These are phyloP conservation scores for Drosophila repleta DNA, from an alignment of 1,140 invertebrate species.

Conservation along the genomic window DNA sequence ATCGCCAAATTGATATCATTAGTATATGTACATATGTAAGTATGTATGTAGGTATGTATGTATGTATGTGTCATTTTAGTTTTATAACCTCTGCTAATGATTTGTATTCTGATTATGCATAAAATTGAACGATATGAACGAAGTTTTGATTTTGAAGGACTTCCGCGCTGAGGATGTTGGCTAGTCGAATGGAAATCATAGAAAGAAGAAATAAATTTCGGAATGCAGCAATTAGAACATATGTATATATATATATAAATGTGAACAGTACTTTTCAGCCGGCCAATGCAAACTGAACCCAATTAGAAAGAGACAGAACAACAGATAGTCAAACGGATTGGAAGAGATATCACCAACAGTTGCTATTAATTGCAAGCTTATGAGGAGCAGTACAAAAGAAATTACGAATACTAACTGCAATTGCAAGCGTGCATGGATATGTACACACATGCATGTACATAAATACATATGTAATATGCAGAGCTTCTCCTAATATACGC, in stretches of 20 bases:
- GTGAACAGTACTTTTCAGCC: no score
- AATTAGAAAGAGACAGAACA: not conserved
- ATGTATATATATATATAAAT: no score
- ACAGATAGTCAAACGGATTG: no score
- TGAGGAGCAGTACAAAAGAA: not conserved
- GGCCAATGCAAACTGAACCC: not conserved
- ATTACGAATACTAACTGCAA: not conserved
- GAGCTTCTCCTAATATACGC: no score
- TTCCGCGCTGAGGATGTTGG: not conserved
- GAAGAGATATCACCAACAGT: no score
- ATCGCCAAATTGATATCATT: slow-evolving; percentile 24
- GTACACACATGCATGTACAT: not conserved
- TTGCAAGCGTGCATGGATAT: not conserved
- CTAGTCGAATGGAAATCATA: not conserved
- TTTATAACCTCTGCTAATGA: not conserved
- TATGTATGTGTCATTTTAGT: not conserved
- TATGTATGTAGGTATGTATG: not conserved
- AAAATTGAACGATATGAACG: slow-evolving; percentile 39
- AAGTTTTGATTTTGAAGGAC: slow-evolving; percentile 20
- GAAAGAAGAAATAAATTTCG: slow-evolving; percentile 4
- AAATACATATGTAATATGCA: not conserved
- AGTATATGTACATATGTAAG: slow-evolving; percentile 18
- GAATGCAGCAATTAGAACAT: not conserved
- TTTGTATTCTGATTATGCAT: slow-evolving; percentile 35
- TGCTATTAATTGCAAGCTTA: not conserved